phyloP scores from a whole-genome alignment of 1,140 invertebrate species.

The Drosophila grimshawi region DNA sequence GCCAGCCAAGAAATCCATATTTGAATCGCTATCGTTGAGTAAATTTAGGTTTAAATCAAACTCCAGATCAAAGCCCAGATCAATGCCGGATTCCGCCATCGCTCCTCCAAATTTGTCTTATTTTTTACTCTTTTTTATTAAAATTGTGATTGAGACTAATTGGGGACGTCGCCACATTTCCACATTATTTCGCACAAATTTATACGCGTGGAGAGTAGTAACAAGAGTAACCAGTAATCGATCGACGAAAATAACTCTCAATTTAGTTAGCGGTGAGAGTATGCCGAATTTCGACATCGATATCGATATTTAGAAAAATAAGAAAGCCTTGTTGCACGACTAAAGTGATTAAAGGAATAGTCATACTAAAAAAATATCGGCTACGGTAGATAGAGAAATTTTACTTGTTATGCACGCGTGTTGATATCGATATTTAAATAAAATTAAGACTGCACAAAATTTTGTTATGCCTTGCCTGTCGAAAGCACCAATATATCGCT shows the following conservation, averaged over 20 bases:
- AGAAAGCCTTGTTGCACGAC: not conserved
- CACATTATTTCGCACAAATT: constrained; percentile 48
- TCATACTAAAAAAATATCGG: no score
- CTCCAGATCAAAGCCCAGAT: constrained; percentile 89
- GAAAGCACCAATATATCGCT: no score
- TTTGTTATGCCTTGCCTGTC: no score
- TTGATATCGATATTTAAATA: no score
- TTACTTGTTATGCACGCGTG: no score
- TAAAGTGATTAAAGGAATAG: no score
- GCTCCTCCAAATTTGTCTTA: not conserved
- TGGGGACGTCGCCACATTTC: constrained; percentile 17
- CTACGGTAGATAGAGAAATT: no score
- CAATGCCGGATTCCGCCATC: constrained; percentile 88
- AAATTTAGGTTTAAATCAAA: constrained; percentile 84
- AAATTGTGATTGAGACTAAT: constrained; percentile 43
- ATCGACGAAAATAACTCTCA: constrained; percentile 27
- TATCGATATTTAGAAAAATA: not conserved
- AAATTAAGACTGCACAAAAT: no score
- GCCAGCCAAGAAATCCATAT: constrained; percentile 87
- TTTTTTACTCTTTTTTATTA: constrained; percentile 7
- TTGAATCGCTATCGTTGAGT: constrained; percentile 85
- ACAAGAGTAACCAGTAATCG: constrained; percentile 15
- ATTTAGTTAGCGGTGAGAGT: constrained; percentile 3
- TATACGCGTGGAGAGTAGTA: constrained; percentile 13
- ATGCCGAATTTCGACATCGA: not conserved